These are phyloP conservation scores for Turdus rufiventris DNA, from an alignment of 2,113 vertebrate genomes.

Conservation along the genomic window DNA sequence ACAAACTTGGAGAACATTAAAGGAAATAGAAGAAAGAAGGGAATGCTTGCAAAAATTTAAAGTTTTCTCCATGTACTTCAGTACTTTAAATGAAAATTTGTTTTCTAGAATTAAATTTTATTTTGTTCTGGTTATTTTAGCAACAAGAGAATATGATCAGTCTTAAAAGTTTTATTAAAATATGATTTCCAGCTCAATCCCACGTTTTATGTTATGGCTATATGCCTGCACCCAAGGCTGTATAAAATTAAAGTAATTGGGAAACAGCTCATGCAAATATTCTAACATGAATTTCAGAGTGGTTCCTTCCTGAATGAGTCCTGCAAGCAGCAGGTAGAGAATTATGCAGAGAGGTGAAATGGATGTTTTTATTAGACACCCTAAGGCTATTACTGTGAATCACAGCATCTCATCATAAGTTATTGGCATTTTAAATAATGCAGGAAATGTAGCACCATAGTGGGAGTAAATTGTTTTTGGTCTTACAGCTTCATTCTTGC, in stretches of 20 bases:
- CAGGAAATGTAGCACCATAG: not conserved
- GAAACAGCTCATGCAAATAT: not conserved
- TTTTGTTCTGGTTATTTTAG: not conserved
- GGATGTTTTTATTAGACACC: not conserved
- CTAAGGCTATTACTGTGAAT: not conserved
- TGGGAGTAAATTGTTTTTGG: not conserved
- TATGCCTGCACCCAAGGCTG: not conserved
- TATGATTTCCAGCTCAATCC: not conserved
- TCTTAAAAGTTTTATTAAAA: not conserved
- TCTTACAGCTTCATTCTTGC: conserved; percentile 89
- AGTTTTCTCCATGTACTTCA: not conserved
- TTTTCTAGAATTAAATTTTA: not conserved
- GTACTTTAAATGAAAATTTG: not conserved
- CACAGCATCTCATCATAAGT: not conserved
- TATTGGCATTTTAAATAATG: not conserved
- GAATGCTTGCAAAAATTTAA: not conserved
- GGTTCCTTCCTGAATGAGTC: not conserved
- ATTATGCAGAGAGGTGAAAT: not conserved
- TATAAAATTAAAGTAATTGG: not conserved
- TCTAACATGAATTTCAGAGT: not conserved
- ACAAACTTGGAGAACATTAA: not conserved
- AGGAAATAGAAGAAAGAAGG: not conserved
- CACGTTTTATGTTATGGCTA: not conserved
- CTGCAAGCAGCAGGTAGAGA: not conserved
- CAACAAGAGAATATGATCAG: not conserved